Conservation (phyloP, 2,113 vertebrate species). For the Thamnophis sirtalis region DNA sequence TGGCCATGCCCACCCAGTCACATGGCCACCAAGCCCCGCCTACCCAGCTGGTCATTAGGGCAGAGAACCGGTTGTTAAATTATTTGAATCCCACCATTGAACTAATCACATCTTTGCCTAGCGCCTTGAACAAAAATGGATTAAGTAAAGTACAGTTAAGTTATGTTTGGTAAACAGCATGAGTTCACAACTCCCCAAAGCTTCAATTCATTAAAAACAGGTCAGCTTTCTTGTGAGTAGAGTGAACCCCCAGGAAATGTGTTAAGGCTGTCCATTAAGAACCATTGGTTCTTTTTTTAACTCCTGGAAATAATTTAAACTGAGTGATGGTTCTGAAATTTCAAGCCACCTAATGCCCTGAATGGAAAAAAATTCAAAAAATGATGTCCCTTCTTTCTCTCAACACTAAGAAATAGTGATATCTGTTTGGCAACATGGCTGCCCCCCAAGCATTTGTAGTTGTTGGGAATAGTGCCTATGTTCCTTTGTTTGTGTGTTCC, state of each 20-base stretch:
- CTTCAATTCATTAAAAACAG: background rate
- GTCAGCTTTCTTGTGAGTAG: background rate
- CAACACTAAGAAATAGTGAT: background rate
- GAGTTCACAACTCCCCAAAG: background rate
- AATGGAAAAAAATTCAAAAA: background rate
- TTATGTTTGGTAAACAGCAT: background rate
- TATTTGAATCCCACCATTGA: too few relatives aligned
- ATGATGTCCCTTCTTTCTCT: background rate
- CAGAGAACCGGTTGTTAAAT: too few relatives aligned
- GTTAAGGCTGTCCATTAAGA: background rate
- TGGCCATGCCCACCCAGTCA: too few relatives aligned
- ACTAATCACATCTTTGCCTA: background rate
- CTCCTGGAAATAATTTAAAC: background rate
- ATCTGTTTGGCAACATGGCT: background rate
- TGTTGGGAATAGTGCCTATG: background rate
- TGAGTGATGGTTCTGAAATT: background rate
- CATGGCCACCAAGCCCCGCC: too few relatives aligned
- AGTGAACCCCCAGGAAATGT: background rate
- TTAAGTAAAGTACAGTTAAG: background rate
- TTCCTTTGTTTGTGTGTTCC: background rate
- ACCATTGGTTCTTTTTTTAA: background rate
- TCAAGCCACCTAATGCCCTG: background rate
- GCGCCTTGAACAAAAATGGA: background rate
- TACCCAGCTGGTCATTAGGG: too few relatives aligned
- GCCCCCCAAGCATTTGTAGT: background rate